Evolutionary conservation across 2,888 invertebrate genomes (phyloP), one percentile per base, ranked within the genome.

Genomic region (Neoitamus cyanurus): DNA sequence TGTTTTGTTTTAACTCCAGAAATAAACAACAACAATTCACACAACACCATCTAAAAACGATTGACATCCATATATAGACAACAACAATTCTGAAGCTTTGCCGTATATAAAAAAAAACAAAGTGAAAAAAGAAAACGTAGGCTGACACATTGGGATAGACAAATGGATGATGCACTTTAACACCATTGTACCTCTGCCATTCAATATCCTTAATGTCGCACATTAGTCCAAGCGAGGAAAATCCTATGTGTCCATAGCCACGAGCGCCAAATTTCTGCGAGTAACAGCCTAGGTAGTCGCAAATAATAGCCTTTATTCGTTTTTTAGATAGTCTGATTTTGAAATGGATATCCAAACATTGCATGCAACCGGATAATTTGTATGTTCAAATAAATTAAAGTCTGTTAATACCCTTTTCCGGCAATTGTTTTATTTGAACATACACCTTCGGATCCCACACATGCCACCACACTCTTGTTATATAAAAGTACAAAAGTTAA

Each of bases 231-330:
- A 96, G 93, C 92, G 95, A 95, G 89, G 94, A 94, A 91, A 97
- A 96, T 91, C 97, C 97, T 89, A 97, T 96, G 92, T 97, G 97
- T 90, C 97, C 98, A 93, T 97, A 95, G 91, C 97, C 97, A 93
- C 97, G 95, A 89, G 97, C 97, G 89, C 98, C 98, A 94, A 95
- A 98, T 93, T 95, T 96, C 93, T 97, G 96, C 91, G 97, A 97
- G 94, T 98, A 98, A 94, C 98, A 98, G 93, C 96, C 97, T 97
- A 93, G 9, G 11, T 58, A 58, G 15, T 20, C 58, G 9, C 58
- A 58, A 58, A 58, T 25, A 25, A 58, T 42, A 42, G 42, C 3
- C 42, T 58, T 58, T 58, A 58, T 58, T 20, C 11, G 25, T 20
- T 58, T 58, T 58, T 58, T 58, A 7, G 1, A 31, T 31, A 31